Conservation (phyloP, 2,797 vertebrate genomes). For the Tangara arthus region DNA sequence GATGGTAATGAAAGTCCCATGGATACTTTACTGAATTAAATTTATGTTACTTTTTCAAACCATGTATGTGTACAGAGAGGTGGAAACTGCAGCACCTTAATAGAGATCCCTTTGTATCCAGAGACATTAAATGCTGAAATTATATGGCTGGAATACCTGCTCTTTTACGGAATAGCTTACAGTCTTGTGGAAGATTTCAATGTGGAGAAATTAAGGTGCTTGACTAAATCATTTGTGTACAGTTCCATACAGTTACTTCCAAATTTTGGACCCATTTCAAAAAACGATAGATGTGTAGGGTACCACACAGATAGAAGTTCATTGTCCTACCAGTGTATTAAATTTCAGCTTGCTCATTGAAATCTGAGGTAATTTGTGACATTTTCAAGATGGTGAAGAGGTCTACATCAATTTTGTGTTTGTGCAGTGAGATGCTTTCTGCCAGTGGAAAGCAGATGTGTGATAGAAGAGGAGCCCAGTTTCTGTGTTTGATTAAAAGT, state of each 20-base stretch:
- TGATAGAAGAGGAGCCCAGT: neutral
- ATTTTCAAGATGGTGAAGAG: neutral
- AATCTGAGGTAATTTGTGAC: neutral
- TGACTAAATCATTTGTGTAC: neutral
- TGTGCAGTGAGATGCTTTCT: neutral
- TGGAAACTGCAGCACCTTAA: neutral
- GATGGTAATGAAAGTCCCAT: neutral
- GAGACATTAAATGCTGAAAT: neutral
- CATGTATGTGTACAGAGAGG: rapidly evolving
- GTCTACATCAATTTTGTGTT: neutral
- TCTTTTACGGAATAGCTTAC: neutral
- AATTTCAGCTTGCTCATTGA: neutral
- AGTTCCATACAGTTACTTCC: neutral
- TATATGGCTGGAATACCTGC: neutral
- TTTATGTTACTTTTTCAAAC: neutral
- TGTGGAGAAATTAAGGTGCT: neutral
- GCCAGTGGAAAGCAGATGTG: neutral
- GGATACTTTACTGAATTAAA: neutral
- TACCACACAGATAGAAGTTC: neutral
- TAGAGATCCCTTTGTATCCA: neutral
- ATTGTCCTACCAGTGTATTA: neutral
- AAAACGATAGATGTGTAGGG: neutral
- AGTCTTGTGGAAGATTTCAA: neutral
- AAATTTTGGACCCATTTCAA: neutral
- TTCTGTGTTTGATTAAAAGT: neutral